Base-by-base conservation (phyloP, 1,140 invertebrate species). In the Cheumatopsyche charites region DNA sequence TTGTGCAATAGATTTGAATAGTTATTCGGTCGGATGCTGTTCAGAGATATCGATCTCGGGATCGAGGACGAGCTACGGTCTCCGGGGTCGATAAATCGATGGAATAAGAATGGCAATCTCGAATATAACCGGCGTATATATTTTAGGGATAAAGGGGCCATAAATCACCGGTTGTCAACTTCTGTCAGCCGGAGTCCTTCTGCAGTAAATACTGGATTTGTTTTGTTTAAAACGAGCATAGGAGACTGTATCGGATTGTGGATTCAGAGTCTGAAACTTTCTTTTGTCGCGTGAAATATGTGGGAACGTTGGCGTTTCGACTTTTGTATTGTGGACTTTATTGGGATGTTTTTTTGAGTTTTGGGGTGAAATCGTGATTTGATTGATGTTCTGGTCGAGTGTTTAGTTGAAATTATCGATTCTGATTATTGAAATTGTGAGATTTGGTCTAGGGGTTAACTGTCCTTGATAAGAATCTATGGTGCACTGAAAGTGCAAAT, bases 71-170 rank as follows among this genome's bases (percentile, higher is more conserved):
- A 67, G 63, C 23, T 29, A 72, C 67, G 68, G 62, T 49, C 47
- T 36, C 52, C 23, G 23, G 25, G 67, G 62, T 68, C 73, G 65
- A 75, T 75, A 75, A 75, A 75, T 75, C 73, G 70, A 72, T 52
- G 49, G 29, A 7, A 58, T 65, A 75, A 75, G 73, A 75, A 75
- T 75, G 70, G 73, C 73, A 25, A 75, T 75, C 73, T 74, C 69
- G 55, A 74, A 74, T 71, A 74, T 74, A 70, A 70, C 66, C 47
- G 26, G 70, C 70, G 63, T 75, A 75, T 58, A 58, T 75, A 75
- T 75, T 75, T 75, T 75, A 75, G 71, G 73, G 69, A 75, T 72
- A 72, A 75, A 72, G 73, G 66, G 47, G 58, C 43, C 73, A 75
- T 75, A 75, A 75, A 67, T 75, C 73, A 75, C 73, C 36, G 67